Evolutionary conservation across 2,888 invertebrate genomes (phyloP), one percentile per base, ranked within the genome.

Genomic region (Cantharis flavilabris): DNA sequence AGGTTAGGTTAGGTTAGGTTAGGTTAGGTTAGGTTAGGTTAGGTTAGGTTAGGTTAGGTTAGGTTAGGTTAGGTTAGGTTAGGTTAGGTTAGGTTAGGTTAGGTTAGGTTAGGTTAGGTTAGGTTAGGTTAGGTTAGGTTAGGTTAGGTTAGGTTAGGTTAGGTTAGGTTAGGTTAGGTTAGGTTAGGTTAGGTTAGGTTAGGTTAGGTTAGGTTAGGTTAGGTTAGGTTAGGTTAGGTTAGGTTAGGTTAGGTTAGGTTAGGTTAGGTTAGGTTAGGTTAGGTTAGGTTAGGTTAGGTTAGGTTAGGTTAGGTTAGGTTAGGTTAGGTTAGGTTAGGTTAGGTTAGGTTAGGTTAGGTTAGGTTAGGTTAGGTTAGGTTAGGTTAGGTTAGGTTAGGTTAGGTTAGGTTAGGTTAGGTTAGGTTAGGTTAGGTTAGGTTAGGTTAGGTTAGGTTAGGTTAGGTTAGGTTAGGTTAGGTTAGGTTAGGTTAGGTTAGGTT

Each of bases 401-500:
- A 30, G 33, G 70, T 28, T 70, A 30, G 33, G 70, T 28, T 28
- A 30, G 33, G 75, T 76, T 76, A 76, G 79, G 78, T 76, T 78
- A 76, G 76, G 80, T 78, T 79, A 30, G 73, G 78, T 76, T 71
- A 74, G 78, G 78, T 76, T 79, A 76, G 78, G 80, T 80, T 79
- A 79, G 80, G 80, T 80, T 76, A 79, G 80, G 80, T 80, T 79
- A 79, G 80, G 78, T 80, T 79, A 76, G 78, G 78, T 79, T 76
- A 79, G 80, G 78, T 80, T 73, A 76, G 67, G 67, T 67, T 67
- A 67, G 67, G 67, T 67, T 67, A 67, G 67, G 67, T 67, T 67
- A 67, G 33, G 33, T 33, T 33, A 33, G 67, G 67, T 67, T 67
- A 67, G 67, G 67, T 18, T 67, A 67, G 64, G 64, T 64, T 64